Evolutionary conservation across 2,113 vertebrate species (phyloP).

Genomic region (Maccullochella peelii): DNA sequence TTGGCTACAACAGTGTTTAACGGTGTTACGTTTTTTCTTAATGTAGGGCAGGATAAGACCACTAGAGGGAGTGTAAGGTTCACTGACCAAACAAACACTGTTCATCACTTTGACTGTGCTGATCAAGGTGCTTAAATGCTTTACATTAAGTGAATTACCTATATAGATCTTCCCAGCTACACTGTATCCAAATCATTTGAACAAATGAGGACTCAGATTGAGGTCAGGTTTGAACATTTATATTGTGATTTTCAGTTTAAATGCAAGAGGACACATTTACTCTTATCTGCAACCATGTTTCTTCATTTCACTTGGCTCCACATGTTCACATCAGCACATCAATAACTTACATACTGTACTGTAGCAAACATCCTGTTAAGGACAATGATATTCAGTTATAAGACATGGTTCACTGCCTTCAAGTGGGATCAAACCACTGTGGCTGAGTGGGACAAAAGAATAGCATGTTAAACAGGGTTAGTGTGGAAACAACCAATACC

Average conservation of each 20-base stretch:
- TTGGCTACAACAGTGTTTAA: not conserved
- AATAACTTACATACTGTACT: constrained; percentile 83
- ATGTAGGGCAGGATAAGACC: not conserved
- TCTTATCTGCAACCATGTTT: constrained; percentile 62
- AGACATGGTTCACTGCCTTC: constrained; percentile 54
- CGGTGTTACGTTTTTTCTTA: not conserved
- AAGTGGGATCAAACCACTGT: constrained; percentile 12
- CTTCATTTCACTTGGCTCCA: constrained; percentile 69
- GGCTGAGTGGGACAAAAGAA: constrained; percentile 31
- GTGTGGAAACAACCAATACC: constrained; percentile 13
- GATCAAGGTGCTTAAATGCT: not conserved
- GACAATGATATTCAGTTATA: constrained; percentile 65
- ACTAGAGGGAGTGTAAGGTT: constrained; percentile 51
- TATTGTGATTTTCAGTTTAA: constrained; percentile 83
- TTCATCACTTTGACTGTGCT: not conserved
- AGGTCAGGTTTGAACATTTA: constrained; percentile 82
- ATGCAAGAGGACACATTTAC: constrained; percentile 78
- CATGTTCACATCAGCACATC: constrained; percentile 77
- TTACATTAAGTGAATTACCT: not conserved
- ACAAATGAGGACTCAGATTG: constrained; percentile 61
- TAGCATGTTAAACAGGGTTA: constrained; percentile 21
- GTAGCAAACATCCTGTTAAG: constrained; percentile 71
- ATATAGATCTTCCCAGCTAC: not conserved
- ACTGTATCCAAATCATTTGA: not conserved
- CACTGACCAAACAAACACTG: not conserved